phyloP scores from a whole-genome alignment of 2,113 vertebrate species.

The Piprites chloris region DNA sequence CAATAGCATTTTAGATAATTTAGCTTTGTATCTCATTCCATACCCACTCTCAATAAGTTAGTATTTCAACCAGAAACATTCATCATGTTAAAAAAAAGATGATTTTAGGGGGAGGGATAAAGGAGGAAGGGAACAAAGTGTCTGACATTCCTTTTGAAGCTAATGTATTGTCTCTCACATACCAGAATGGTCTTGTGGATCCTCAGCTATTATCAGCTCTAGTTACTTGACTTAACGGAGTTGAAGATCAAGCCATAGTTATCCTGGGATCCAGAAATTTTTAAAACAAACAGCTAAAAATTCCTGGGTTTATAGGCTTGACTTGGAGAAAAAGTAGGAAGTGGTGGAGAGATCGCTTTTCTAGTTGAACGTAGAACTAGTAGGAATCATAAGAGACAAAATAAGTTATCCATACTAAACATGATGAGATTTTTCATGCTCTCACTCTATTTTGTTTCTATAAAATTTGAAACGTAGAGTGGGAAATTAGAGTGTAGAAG shows the following conservation, averaged over 20 bases:
- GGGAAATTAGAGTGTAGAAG: neutral
- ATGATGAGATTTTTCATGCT: neutral
- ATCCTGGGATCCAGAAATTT: neutral
- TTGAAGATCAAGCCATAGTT: neutral
- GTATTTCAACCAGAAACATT: neutral
- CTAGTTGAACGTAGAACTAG: neutral
- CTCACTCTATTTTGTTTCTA: neutral
- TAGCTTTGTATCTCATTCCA: neutral
- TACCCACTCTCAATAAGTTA: neutral
- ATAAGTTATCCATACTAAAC: neutral
- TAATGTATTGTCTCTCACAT: neutral
- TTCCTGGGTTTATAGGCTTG: neutral
- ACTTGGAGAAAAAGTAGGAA: neutral
- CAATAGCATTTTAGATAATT: neutral
- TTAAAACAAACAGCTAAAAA: neutral
- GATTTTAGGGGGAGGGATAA: neutral
- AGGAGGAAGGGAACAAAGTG: neutral
- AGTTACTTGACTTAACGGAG: neutral
- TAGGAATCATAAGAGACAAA: neutral
- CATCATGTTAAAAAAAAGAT: neutral
- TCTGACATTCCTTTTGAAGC: neutral
- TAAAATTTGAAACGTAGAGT: neutral
- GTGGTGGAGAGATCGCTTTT: neutral
- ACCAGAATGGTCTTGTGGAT: neutral
- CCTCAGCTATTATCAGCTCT: neutral